phyloP scores from a whole-genome alignment of 1,140 invertebrate species.

The Trichonephila inaurata region DNA sequence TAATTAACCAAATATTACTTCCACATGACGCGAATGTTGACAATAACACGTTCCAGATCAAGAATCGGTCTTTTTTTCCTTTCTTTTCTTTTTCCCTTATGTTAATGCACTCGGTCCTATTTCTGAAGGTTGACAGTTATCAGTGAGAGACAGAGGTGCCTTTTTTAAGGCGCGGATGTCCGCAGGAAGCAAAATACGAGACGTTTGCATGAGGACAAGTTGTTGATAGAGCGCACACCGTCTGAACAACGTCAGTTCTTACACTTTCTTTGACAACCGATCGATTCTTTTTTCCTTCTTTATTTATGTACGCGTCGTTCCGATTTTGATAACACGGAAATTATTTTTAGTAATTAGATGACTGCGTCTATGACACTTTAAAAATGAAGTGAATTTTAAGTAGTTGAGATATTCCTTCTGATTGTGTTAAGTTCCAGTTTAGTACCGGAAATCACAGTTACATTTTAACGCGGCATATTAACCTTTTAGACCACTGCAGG shows the following conservation, averaged over 20 bases:
- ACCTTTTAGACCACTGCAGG: no score
- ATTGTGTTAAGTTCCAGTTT: no score
- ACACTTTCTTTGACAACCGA: background rate
- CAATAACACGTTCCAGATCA: background rate
- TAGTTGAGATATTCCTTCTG: no score
- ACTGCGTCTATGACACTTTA: no score
- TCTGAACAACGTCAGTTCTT: background rate
- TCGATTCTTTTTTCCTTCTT: background rate
- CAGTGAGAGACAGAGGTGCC: background rate
- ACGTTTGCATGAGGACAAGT: background rate
- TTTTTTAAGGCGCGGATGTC: slow-evolving; percentile 47
- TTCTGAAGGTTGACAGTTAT: slow-evolving; percentile 22
- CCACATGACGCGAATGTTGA: no score
- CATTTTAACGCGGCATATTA: no score
- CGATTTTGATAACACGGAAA: no score
- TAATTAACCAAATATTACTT: no score
- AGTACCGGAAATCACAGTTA: no score
- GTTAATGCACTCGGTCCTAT: background rate
- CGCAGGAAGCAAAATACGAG: slow-evolving; percentile 17
- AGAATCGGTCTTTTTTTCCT: background rate
- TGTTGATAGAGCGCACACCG: background rate
- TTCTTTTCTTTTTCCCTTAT: background rate
- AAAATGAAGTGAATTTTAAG: no score
- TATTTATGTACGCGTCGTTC: background rate
- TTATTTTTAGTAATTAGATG: no score